phyloP scores from a whole-genome alignment of 2,113 vertebrate species.

The Thryonomys swinderianus region DNA sequence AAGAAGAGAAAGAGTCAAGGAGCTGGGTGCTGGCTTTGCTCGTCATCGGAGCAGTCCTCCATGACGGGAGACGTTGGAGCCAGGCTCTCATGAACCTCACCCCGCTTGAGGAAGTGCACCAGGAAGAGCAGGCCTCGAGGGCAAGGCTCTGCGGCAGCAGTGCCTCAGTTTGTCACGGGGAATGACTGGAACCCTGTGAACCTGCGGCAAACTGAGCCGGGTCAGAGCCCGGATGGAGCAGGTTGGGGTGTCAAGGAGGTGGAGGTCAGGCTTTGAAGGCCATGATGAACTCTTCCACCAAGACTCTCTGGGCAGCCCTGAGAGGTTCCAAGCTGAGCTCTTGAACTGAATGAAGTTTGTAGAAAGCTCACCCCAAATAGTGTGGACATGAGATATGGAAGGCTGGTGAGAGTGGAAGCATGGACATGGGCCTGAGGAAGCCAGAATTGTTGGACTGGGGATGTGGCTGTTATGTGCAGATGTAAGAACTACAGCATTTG shows the following conservation, averaged over 20 bases:
- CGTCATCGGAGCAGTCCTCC: background rate
- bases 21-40: background rate
- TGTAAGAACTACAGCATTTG: background rate
- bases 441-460: background rate
- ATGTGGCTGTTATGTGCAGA: background rate
- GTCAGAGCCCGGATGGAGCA: background rate
- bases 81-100: background rate
- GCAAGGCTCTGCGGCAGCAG: no score
- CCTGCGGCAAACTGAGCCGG: background rate
- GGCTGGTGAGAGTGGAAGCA: background rate
- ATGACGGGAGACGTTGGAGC: background rate
- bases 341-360: background rate
- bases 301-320: background rate
- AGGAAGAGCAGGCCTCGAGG: background rate
- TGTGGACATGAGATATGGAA: background rate
- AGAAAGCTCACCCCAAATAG: background rate
- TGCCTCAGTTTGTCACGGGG: background rate
- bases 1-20: background rate
- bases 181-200: background rate
- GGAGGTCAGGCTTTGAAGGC: background rate
- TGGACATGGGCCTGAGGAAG: background rate
- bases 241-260: background rate
- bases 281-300: background rate
- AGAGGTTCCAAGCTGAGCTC: background rate
- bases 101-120: rapidly evolving